Percentiles rank a stretch among this genome's conserved stretches.
Conservation (phyloP, 2,888 invertebrate species). For the Pammene fasciana region DNA sequence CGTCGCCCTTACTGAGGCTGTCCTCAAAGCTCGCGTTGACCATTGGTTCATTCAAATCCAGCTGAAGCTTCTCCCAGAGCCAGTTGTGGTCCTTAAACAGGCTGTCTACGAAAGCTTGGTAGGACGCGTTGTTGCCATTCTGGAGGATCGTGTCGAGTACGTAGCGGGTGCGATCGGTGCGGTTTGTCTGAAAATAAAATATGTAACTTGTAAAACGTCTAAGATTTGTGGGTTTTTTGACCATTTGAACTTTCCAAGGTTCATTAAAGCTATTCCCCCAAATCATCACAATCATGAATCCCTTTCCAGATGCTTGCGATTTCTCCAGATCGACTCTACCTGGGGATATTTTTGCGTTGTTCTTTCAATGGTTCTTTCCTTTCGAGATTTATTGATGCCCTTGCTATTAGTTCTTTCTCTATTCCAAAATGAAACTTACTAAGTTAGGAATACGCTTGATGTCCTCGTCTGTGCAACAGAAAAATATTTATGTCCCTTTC, state of each 20-base stretch:
- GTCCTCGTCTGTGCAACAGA: too few relatives aligned
- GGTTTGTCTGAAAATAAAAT: conserved; percentile 62
- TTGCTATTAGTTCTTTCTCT: background rate
- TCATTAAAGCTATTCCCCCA: too few relatives aligned
- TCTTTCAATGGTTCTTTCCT: too few relatives aligned
- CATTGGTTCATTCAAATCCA: conserved; percentile 60
- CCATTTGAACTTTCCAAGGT: too few relatives aligned
- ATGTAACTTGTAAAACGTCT: too few relatives aligned
- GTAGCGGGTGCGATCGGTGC: conserved; percentile 65
- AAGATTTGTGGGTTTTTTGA: too few relatives aligned
- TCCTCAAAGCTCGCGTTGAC: conserved; percentile 76
- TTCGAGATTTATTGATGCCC: too few relatives aligned
- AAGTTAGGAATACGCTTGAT: background rate
- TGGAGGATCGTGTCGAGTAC: conserved; percentile 70
- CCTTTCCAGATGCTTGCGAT: too few relatives aligned
- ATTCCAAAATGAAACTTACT: background rate
- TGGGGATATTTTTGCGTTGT: too few relatives aligned
- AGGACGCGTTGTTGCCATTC: conserved; percentile 73
- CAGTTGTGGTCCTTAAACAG: conserved; percentile 82
- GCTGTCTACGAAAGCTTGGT: conserved; percentile 81
- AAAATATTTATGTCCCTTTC: too few relatives aligned
- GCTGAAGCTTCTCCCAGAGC: conserved; percentile 79
- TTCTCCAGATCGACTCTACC: too few relatives aligned
- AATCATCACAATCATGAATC: too few relatives aligned
- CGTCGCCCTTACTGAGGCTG: conserved; percentile 81